A percentile compares a stretch with the other conserved stretches of the same genome.
Evolutionary conservation across 2,888 invertebrate species (phyloP).

Genomic region (Drosophila atripex): DNA sequence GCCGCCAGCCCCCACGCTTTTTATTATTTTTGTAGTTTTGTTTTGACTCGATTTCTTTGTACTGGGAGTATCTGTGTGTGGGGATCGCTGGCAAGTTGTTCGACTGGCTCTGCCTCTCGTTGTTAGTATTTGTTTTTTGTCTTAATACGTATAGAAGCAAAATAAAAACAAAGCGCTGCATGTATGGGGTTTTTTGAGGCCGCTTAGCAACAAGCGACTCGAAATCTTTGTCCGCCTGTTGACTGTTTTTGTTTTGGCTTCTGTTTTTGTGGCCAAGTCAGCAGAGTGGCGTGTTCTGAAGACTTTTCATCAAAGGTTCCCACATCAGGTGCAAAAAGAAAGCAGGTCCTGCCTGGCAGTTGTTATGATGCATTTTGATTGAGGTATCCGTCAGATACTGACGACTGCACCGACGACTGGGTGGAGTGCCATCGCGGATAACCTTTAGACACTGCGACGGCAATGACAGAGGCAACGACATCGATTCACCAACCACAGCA

Average conservation of each 20-base stretch:
- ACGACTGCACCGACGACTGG: conserved; percentile 1
- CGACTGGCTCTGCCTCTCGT: conserved; percentile 52
- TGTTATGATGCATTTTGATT: not conserved
- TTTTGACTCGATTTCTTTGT: conserved; percentile 65
- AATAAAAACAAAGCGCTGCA: conserved; percentile 60
- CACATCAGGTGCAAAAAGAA: not conserved
- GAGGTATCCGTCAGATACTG: conserved; percentile 49
- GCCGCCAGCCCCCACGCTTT: conserved; percentile 4
- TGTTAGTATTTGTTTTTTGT: conserved; percentile 9
- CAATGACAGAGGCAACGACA: conserved; percentile 26
- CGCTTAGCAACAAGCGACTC: conserved; percentile 61
- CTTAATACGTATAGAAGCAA: conserved; percentile 28
- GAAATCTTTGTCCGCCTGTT: conserved; percentile 46
- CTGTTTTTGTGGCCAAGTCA: conserved; percentile 64
- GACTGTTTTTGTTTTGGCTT: conserved; percentile 55
- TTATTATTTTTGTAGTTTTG: conserved; percentile 69
- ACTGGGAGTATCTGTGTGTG: conserved; percentile 17
- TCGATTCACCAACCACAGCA: conserved; percentile 9
- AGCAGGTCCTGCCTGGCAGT: not conserved
- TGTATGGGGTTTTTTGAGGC: conserved; percentile 57
- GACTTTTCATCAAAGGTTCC: conserved; percentile 1
- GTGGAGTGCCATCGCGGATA: conserved; percentile 53
- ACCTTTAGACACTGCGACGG: conserved; percentile 63
- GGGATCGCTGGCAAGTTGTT: conserved; percentile 47
- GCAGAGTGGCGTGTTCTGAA: conserved; percentile 62